These are phyloP conservation scores for Pheosia gnoma DNA, from an alignment of 2,888 invertebrate genomes.

Conservation along the genomic window DNA sequence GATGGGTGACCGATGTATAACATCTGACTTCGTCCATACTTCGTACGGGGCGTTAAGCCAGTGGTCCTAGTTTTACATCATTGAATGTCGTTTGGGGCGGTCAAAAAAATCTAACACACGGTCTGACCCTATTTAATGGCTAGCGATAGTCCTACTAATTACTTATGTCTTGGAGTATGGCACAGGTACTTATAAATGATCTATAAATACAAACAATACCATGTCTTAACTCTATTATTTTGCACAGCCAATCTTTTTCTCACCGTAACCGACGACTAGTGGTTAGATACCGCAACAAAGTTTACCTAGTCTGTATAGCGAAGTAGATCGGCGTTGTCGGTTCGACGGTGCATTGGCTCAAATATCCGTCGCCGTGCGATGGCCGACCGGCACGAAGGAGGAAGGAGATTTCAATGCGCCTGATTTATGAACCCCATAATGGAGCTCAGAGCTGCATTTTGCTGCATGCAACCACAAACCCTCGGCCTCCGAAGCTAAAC, in stretches of 20 bases:
- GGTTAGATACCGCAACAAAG: background rate
- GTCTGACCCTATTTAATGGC: too few relatives aligned
- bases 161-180: too few relatives aligned
- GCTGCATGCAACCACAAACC: conserved; percentile 69
- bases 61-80: too few relatives aligned
- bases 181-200: too few relatives aligned
- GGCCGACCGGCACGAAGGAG: conserved; percentile 76
- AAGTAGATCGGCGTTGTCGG: conserved; percentile 28
- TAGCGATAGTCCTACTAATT: too few relatives aligned
- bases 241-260: background rate
- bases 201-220: too few relatives aligned
- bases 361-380: conserved; percentile 73
- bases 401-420: conserved; percentile 80
- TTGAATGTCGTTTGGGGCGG: too few relatives aligned
- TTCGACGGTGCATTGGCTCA: conserved; percentile 62
- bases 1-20: too few relatives aligned
- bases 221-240: background rate
- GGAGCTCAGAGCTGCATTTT: conserved; percentile 72
- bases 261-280: background rate
- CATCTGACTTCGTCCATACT: too few relatives aligned
- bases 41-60: too few relatives aligned
- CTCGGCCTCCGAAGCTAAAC: conserved; percentile 51
- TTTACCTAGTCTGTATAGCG: conserved; percentile 1
- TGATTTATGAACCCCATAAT: conserved; percentile 79
- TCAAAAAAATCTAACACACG: too few relatives aligned